phyloP scores from a whole-genome alignment of 2,888 invertebrate genomes.

The Thysanoteuthis rhombus region DNA sequence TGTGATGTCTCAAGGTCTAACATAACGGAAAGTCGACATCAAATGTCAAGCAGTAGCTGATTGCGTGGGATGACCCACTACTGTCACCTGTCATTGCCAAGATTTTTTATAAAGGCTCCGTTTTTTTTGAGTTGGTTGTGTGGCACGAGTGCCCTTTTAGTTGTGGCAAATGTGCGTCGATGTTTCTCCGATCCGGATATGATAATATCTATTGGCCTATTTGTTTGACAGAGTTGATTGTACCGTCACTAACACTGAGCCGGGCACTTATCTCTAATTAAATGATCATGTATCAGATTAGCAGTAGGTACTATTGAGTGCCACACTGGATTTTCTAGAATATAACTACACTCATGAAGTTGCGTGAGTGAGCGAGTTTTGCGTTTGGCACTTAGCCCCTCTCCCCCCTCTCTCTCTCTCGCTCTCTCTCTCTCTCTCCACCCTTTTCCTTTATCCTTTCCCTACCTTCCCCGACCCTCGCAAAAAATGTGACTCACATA shows the following conservation, averaged over 20 bases:
- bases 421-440: not conserved
- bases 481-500: not conserved
- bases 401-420: not conserved
- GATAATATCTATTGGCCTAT: not conserved
- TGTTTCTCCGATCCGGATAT: not conserved
- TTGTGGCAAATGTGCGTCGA: not conserved
- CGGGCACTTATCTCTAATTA: not conserved
- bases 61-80: not conserved
- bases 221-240: not conserved
- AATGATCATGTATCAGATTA: conserved; percentile 12
- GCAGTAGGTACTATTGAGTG: not conserved
- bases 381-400: not conserved
- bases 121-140: not conserved
- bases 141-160: not conserved
- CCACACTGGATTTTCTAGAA: not conserved
- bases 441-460: not conserved
- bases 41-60: not conserved
- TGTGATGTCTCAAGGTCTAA: not conserved
- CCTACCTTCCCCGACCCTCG: not conserved
- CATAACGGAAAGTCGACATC: not conserved
- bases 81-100: not conserved
- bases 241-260: conserved; percentile 12
- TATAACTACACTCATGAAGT: not conserved
- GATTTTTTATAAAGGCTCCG: not conserved
- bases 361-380: not conserved